Evolutionary conservation across 2,113 vertebrate genomes (phyloP).

Genomic region (Hymenochirus boettgeri): DNA sequence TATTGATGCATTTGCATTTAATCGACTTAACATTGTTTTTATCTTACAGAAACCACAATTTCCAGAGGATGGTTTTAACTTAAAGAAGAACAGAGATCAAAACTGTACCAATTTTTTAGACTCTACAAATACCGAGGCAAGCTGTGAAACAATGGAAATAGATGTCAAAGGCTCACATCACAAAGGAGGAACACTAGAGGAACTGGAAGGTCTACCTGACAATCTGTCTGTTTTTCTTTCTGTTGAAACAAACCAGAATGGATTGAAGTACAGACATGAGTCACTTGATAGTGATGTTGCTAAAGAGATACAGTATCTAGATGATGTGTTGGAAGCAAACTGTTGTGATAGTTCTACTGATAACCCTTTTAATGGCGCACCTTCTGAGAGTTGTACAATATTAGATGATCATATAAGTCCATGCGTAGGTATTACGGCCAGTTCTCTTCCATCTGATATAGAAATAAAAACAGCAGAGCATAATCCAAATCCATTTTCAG

Average conservation of each 20-base stretch:
- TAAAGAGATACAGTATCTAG: constrained; percentile 88
- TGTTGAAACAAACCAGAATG: constrained; percentile 60
- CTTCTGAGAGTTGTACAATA: constrained; percentile 60
- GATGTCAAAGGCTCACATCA: constrained; percentile 68
- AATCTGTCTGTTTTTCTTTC: constrained; percentile 62
- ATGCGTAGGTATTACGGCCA: constrained; percentile 52
- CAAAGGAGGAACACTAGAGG: constrained; percentile 59
- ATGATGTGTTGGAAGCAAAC: constrained; percentile 89
- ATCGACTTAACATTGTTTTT: too few species aligned
- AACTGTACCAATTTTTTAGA: constrained; percentile 77
- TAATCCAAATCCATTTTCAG: constrained; percentile 52
- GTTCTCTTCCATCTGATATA: constrained; percentile 47
- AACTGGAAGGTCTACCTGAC: constrained; percentile 55
- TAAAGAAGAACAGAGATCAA: constrained; percentile 63
- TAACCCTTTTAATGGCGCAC: constrained; percentile 74
- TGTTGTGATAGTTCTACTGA: constrained; percentile 74
- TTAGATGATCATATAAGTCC: constrained; percentile 54
- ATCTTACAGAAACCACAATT: constrained; percentile 73
- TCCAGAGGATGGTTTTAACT: constrained; percentile 78
- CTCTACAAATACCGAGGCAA: constrained; percentile 66
- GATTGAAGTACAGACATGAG: constrained; percentile 67
- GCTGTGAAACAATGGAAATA: constrained; percentile 80
- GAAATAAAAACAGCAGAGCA: constrained; percentile 51
- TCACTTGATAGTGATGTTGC: constrained; percentile 80
- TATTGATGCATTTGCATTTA: too few species aligned